Percentiles rank a stretch among this genome's conserved stretches.
phyloP scores from a whole-genome alignment of 2,797 vertebrate species.

The Poecile montanus region DNA sequence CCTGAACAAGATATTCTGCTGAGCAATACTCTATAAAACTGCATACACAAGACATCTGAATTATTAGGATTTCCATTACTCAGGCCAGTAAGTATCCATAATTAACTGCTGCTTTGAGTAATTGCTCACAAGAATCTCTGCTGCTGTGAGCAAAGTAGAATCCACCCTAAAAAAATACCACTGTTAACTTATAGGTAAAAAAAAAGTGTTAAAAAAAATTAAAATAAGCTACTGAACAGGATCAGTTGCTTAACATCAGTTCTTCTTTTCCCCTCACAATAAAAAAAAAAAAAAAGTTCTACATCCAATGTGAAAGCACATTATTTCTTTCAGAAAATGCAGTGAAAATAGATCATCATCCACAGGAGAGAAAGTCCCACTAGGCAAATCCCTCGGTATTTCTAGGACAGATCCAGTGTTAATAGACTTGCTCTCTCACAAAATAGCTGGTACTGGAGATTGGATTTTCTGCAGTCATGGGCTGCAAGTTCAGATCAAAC shows the following conservation, averaged over 20 bases:
- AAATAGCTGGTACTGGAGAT: background rate
- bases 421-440: background rate
- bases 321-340: background rate
- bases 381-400: background rate
- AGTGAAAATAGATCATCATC: background rate
- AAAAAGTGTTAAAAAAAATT: background rate
- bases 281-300: background rate
- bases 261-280: accelerated
- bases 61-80: background rate
- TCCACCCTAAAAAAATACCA: background rate
- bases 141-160: background rate
- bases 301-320: background rate
- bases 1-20: background rate
- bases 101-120: background rate
- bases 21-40: background rate
- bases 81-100: background rate
- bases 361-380: background rate
- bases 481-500: background rate
- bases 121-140: background rate
- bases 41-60: background rate
- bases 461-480: background rate
- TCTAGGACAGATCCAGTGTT: background rate
- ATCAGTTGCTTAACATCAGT: background rate
- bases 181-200: background rate
- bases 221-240: background rate